These are phyloP conservation scores for Megaceryle torquata DNA, from an alignment of 2,113 vertebrate species.

Conservation along the genomic window DNA sequence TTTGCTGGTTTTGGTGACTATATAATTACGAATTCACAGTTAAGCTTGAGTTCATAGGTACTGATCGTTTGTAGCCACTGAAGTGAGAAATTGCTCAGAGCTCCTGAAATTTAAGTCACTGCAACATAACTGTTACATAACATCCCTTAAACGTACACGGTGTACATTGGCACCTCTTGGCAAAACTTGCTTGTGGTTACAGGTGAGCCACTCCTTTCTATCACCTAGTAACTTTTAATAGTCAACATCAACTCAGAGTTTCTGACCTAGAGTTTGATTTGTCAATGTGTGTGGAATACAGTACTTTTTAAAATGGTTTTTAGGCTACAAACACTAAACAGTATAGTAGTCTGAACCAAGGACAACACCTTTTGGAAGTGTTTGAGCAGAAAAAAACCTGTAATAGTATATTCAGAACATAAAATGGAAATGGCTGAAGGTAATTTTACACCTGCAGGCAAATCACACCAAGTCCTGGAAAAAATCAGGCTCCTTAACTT, in stretches of 20 bases:
- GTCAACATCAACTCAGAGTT: constrained; percentile 62
- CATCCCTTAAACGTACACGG: background rate
- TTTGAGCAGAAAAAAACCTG: background rate
- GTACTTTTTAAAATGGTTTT: background rate
- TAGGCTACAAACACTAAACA: background rate
- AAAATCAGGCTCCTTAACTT: constrained; percentile 64
- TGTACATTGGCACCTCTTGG: background rate
- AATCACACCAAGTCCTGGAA: constrained; percentile 54
- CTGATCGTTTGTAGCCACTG: background rate
- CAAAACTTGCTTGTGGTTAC: background rate
- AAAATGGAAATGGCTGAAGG: constrained; percentile 51
- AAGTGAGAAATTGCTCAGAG: background rate
- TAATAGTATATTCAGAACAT: background rate
- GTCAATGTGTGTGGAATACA: background rate
- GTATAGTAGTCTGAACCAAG: background rate
- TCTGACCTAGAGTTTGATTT: constrained; percentile 19
- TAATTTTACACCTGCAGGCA: background rate
- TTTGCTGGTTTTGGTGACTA: background rate
- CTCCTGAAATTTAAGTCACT: background rate
- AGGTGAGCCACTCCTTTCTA: constrained; percentile 38
- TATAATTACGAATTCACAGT: background rate
- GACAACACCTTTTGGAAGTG: background rate
- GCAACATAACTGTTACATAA: background rate
- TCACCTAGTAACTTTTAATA: constrained; percentile 72
- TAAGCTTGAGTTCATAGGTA: background rate